Evolutionary conservation across 2,113 vertebrate genomes (phyloP), one percentile per base, ranked within the genome.

Genomic region (Corvus moneduloides): DNA sequence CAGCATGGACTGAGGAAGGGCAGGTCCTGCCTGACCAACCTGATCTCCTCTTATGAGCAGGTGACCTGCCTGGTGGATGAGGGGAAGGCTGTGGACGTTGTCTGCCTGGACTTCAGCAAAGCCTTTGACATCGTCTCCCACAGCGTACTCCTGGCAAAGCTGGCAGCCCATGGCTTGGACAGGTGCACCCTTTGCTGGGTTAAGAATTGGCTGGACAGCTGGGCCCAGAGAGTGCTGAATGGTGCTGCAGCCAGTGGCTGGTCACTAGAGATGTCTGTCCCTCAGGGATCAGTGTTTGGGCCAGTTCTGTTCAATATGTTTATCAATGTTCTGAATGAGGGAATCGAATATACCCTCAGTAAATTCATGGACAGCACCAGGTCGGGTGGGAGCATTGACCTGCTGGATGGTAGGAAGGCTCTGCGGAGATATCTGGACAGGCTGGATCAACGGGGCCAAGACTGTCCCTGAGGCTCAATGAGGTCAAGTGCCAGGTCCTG

Each of bases 161-260:
- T 64, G 33, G 6, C 26, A 73, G 51, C 21, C 33, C 67, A 7
- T 0, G 0, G 49, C 49, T 43, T 49, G 43, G 75, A 43, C 35
- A 49, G 35, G 35, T 4, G 41, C 35, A 10, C 30, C 0, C 24
- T 64, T 11, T 0, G 0, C 24, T 63, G n/a, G 6, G 5, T 5
- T 7, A 11, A 10, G 35, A 64, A 30, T 4, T 63, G 56, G 1
- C n/a, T 35, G 41, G 3, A 11, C 2, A 4, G 41, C 19, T 0
- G 0, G 35, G 16, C 7, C 66, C 49, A 55, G n/a, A 78, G 19
- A 21, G 16, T 23, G 41, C 11, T 20, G 41, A n/a, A 10, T 0
- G 1, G 8, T 14, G 41, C 20, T 0, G 1, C n/a, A 63, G 6
- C 39, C 55, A 27, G 22, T 8, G 10, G 14, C 9, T 16, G 9